phyloP scores from a whole-genome alignment of 2,888 invertebrate genomes.

The Diarsia rubi region DNA sequence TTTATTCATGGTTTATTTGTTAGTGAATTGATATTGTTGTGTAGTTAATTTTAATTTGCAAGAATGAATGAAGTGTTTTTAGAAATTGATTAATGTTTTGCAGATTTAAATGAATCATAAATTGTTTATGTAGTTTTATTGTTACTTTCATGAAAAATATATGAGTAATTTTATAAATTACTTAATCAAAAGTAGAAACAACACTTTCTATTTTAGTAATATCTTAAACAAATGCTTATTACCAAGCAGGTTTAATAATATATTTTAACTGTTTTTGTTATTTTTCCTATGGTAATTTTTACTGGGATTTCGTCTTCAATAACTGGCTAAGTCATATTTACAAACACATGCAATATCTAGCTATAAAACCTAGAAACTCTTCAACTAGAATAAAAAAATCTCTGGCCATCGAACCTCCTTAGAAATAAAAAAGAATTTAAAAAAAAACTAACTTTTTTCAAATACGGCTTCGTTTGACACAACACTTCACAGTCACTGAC shows the following conservation, averaged over 20 bases:
- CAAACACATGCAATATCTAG: slow-evolving; percentile 14
- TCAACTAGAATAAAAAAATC: neutral
- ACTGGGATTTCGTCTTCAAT: neutral
- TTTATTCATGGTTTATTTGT: slow-evolving; percentile 14
- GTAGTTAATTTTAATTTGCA: slow-evolving; percentile 31
- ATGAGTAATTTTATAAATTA: neutral
- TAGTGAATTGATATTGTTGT: neutral
- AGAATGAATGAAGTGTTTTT: neutral
- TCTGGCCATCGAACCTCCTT: neutral
- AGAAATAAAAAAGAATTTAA: slow-evolving; percentile 22
- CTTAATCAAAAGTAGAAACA: neutral
- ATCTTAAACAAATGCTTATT: neutral
- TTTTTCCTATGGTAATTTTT: neutral
- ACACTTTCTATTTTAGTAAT: neutral
- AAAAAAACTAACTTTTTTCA: slow-evolving; percentile 63
- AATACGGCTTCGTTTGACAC: slow-evolving; percentile 49
- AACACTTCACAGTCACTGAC: slow-evolving; percentile 64
- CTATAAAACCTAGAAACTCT: neutral
- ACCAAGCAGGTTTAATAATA: neutral
- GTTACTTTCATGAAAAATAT: neutral
- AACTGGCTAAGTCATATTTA: neutral
- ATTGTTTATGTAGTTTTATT: neutral
- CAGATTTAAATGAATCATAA: neutral
- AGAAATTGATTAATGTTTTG: neutral
- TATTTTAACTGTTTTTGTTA: neutral